phyloP scores from a whole-genome alignment of 2,113 vertebrate genomes.

The Bothrops jararaca region DNA sequence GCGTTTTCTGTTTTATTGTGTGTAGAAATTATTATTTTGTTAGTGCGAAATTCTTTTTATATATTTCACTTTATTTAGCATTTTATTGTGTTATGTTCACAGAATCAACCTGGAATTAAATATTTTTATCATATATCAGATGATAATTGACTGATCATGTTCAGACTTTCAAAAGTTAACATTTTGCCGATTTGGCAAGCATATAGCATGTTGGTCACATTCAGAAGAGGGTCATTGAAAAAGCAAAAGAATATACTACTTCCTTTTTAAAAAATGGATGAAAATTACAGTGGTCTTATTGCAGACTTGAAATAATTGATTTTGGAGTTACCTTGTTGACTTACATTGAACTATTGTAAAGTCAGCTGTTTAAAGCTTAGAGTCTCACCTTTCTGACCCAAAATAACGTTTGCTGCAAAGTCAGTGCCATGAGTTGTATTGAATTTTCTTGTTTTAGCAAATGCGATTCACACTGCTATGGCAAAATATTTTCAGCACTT shows the following conservation, averaged over 20 bases:
- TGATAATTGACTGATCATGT: conserved; percentile 70
- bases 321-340: background rate
- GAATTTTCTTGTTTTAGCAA: background rate
- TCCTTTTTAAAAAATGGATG: conserved; percentile 53
- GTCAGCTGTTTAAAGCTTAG: background rate
- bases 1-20: conserved; percentile 3
- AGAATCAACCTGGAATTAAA: conserved; percentile 59
- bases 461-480: background rate
- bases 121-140: conserved; percentile 64
- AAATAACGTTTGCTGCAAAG: background rate
- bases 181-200: conserved; percentile 74
- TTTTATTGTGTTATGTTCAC: conserved; percentile 50
- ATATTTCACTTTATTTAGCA: conserved; percentile 30
- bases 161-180: conserved; percentile 71
- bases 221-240: conserved; percentile 68
- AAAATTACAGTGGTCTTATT: conserved; percentile 17
- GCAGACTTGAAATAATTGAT: background rate
- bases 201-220: conserved; percentile 59
- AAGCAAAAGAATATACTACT: conserved; percentile 65
- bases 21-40: background rate
- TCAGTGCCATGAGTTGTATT: background rate
- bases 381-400: background rate
- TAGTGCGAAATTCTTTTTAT: background rate
- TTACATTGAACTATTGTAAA: background rate
- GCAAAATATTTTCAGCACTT: conserved; percentile 15